A percentile compares a stretch with the other conserved stretches of the same genome.
Evolutionary conservation across 2,888 invertebrate genomes (phyloP).

Genomic region (Neoitamus cyanurus): DNA sequence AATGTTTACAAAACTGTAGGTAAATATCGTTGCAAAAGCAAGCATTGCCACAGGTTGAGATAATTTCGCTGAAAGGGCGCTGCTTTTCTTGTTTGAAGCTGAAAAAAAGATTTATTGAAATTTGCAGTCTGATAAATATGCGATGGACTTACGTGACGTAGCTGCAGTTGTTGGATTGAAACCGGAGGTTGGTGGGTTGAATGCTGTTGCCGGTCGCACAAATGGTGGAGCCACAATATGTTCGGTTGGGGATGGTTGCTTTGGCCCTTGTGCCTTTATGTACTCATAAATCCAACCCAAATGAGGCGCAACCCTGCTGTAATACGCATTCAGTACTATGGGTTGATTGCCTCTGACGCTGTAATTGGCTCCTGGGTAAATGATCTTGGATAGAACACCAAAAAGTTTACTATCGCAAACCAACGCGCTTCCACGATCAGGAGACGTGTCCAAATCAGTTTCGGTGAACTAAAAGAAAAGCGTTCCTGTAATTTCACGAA

Average conservation of each 20-base stretch:
- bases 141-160: neutral
- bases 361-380: neutral
- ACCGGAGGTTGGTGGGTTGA: neutral
- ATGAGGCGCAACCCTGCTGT: conserved; percentile 32
- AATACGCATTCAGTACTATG: conserved; percentile 40
- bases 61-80: neutral
- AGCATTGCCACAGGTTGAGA: neutral
- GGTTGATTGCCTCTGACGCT: conserved; percentile 8
- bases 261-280: neutral
- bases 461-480: neutral
- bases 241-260: neutral
- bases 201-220: conserved; percentile 20
- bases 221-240: conserved; percentile 29
- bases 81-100: neutral
- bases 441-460: conserved; percentile 3
- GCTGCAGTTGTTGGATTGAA: neutral
- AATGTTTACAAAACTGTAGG: neutral
- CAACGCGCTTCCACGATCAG: conserved; percentile 50
- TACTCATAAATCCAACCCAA: conserved; percentile 48
- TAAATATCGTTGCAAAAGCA: neutral
- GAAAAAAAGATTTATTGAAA: neutral
- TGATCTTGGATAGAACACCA: conserved; percentile 47
- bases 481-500: neutral
- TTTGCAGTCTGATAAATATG: neutral
- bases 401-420: conserved; percentile 47